These are phyloP conservation scores for Drosophila pachea DNA, from an alignment of 1,140 invertebrate species.

Conservation along the genomic window DNA sequence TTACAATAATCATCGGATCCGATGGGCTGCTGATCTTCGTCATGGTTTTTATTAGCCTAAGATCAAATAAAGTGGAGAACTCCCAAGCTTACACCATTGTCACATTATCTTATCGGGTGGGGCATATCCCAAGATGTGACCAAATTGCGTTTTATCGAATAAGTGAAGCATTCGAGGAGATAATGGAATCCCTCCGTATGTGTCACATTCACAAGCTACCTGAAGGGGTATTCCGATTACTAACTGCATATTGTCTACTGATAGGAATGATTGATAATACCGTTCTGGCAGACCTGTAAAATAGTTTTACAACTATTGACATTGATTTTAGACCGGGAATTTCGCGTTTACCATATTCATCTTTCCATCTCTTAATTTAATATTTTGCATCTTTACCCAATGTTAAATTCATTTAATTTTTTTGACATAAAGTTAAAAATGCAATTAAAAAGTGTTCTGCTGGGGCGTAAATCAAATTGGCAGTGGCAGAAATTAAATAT, in stretches of 20 bases:
- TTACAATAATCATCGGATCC: too few species aligned
- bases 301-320: not conserved
- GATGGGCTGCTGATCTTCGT: too few species aligned
- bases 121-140: conserved; percentile 32
- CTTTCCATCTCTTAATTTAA: too few species aligned
- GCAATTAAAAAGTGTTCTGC: conserved; percentile 33
- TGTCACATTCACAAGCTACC: not conserved
- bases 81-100: conserved; percentile 5
- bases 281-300: not conserved
- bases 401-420: not conserved
- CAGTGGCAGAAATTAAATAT: conserved; percentile 39
- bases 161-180: not conserved
- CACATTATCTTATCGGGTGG: conserved; percentile 35
- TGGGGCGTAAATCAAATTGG: conserved; percentile 34
- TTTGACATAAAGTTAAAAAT: conserved; percentile 19
- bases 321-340: not conserved
- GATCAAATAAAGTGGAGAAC: not conserved
- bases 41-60: conserved; percentile 20
- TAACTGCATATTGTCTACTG: conserved; percentile 5
- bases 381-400: too few species aligned
- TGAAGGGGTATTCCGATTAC: conserved; percentile 21
- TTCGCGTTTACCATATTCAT: too few species aligned
- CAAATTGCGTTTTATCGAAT: conserved; percentile 12
- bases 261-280: conserved; percentile 15
- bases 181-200: not conserved